Conservation (phyloP, 2,113 vertebrate species). For the Vidua macroura region DNA sequence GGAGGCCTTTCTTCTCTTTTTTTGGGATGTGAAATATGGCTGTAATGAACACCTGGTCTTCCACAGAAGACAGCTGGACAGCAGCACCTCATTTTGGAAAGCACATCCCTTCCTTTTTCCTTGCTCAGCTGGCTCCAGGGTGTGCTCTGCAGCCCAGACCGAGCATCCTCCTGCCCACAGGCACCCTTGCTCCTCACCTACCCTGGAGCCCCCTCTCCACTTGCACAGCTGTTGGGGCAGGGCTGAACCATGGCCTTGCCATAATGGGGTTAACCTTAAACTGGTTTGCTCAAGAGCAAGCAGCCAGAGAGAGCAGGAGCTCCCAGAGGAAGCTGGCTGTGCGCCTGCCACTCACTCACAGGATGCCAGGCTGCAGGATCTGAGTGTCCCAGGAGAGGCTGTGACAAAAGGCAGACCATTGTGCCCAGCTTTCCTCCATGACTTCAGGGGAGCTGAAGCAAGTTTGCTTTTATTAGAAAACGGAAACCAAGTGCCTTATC, state of each 20-base stretch:
- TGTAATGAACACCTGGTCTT: background rate
- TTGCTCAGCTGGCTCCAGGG: background rate
- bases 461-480: background rate
- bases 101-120: background rate
- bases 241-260: background rate
- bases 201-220: background rate
- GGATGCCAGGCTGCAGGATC: background rate
- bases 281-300: background rate
- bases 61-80: background rate
- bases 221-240: background rate
- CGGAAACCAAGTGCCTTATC: fast-evolving
- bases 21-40: background rate
- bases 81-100: background rate
- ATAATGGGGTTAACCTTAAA: background rate
- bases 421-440: background rate
- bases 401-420: background rate
- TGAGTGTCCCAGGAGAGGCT: background rate
- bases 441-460: background rate
- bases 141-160: background rate
- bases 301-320: background rate
- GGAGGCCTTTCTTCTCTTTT: background rate
- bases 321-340: background rate
- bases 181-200: background rate
- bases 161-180: background rate
- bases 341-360: background rate